A percentile compares a stretch with the other conserved stretches of the same genome.
These are phyloP conservation scores for Trinectes maculatus DNA, from an alignment of 2,113 vertebrate species.

Conservation along the genomic window DNA sequence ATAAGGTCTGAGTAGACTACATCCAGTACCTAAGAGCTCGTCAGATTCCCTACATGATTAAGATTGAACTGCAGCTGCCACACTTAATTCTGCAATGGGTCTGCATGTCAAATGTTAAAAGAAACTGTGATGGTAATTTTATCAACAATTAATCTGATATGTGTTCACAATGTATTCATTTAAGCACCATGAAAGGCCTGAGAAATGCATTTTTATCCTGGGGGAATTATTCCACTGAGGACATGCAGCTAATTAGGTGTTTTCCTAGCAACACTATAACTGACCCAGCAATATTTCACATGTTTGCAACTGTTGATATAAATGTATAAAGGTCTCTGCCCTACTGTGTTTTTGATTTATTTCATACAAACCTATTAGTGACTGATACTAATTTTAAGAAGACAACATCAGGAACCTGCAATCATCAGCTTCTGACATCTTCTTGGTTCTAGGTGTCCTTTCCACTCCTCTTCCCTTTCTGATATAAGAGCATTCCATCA, in stretches of 20 bases:
- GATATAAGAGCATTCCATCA: slow-evolving; percentile 35
- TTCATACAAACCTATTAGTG: background rate
- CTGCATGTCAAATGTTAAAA: background rate
- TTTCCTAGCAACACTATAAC: background rate
- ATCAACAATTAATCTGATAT: background rate
- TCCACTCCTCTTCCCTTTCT: slow-evolving; percentile 5
- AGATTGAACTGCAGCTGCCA: background rate
- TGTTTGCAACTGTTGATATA: no score
- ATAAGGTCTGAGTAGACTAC: no score
- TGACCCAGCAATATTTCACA: no score
- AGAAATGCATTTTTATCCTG: no score
- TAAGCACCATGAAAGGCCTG: background rate
- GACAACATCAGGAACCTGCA: background rate
- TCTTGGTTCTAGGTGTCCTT: no score
- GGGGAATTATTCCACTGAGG: background rate
- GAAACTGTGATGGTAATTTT: background rate
- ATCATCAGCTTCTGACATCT: background rate
- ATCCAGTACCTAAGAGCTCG: background rate
- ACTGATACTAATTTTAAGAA: background rate
- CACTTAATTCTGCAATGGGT: background rate
- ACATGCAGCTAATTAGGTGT: background rate
- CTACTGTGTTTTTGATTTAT: background rate
- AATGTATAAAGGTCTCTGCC: background rate
- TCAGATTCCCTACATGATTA: background rate
- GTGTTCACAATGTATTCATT: no score